These are phyloP conservation scores for Phenacoccus solenopsis DNA, from an alignment of 1,140 invertebrate species.

Conservation along the genomic window DNA sequence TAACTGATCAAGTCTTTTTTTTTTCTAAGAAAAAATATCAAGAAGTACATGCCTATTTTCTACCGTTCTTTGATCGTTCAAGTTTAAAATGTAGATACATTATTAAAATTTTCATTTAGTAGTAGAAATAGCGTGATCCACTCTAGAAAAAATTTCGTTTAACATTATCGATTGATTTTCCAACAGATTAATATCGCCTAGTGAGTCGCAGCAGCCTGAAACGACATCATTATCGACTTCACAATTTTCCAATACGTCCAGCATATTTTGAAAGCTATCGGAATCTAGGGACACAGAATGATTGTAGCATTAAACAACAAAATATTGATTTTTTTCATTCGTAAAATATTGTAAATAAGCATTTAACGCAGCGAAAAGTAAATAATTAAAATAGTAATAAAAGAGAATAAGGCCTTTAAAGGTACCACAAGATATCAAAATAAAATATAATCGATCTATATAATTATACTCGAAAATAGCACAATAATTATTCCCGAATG, in stretches of 20 bases:
- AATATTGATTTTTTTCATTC: not conserved
- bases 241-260: not conserved
- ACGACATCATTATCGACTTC: not conserved
- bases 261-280: not conserved
- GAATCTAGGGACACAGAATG: not conserved
- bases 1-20: too few species aligned
- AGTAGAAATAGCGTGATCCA: not conserved
- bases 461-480: not conserved
- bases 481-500: not conserved
- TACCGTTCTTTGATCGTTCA: too few species aligned
- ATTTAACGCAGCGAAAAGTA: not conserved
- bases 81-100: too few species aligned
- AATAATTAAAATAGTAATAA: not conserved
- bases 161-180: not conserved
- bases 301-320: not conserved
- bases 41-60: too few species aligned
- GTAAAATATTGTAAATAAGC: not conserved
- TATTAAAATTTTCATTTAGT: not conserved
- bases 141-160: not conserved
- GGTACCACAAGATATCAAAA: too few species aligned
- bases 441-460: not conserved
- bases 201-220: not conserved
- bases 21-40: too few species aligned
- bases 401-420: constrained; percentile 14
- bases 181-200: not conserved